Evolutionary conservation across 2,797 vertebrate species (phyloP).

Genomic region (Notoglanidium macrostoma): DNA sequence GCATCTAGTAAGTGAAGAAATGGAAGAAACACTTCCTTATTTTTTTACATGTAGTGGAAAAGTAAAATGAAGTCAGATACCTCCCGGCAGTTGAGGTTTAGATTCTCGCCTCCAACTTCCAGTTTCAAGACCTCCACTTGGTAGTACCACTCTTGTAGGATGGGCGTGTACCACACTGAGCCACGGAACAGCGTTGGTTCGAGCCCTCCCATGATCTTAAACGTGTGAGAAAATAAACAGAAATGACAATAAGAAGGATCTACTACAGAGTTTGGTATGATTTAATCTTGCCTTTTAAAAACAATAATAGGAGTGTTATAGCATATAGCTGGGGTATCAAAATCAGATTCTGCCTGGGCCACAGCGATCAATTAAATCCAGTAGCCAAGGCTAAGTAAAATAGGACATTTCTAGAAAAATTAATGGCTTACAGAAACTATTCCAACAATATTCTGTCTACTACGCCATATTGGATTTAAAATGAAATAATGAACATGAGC

Average conservation of each 20-base stretch:
- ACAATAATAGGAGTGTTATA: neutral
- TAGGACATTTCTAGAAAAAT: neutral
- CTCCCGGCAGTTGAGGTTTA: conserved; percentile 93
- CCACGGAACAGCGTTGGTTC: conserved; percentile 86
- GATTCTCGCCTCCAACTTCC: conserved; percentile 88
- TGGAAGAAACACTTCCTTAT: neutral
- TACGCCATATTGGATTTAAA: neutral
- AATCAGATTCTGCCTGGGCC: neutral
- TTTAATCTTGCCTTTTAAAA: neutral
- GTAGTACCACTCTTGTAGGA: conserved; percentile 95
- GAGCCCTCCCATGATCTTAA: conserved; percentile 89
- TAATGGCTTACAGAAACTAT: neutral
- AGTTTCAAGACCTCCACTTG: conserved; percentile 95
- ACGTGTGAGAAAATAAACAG: conserved; percentile 10
- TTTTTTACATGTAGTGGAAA: neutral
- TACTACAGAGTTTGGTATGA: neutral
- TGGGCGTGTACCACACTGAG: conserved; percentile 92
- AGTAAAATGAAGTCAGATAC: conserved; percentile 65
- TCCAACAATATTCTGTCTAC: neutral
- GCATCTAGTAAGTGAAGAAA: neutral
- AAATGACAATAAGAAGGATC: neutral
- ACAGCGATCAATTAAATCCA: neutral
- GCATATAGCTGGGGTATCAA: neutral
- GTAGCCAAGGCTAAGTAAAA: neutral
- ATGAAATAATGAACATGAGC: neutral